Percentiles rank a stretch among this genome's conserved stretches.
These are phyloP conservation scores for Sebastes trivittatus DNA, from an alignment of 2,797 vertebrate species.

Conservation along the genomic window DNA sequence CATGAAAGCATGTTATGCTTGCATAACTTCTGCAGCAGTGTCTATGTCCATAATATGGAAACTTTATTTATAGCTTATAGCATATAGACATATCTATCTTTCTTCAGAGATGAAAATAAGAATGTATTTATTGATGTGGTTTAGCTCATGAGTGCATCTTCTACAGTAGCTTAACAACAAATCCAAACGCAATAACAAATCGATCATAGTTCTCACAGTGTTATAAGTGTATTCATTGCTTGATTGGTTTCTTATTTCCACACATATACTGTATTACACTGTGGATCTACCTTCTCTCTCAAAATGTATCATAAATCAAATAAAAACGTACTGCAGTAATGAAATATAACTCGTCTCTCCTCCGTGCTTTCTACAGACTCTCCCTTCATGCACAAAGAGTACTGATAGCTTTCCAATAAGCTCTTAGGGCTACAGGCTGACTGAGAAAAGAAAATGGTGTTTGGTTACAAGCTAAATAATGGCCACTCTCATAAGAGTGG, in stretches of 20 bases:
- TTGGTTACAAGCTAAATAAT: constrained; percentile 60
- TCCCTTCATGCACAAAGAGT: constrained; percentile 30
- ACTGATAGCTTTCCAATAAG: constrained; percentile 59
- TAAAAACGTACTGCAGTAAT: constrained; percentile 45
- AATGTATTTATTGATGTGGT: neutral
- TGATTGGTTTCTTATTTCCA: constrained; percentile 8
- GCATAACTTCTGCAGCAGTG: neutral
- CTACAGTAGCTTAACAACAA: neutral
- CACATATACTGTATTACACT: neutral
- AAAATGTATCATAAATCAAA: constrained; percentile 43
- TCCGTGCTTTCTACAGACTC: constrained; percentile 19
- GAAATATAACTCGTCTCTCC: constrained; percentile 30
- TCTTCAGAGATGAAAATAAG: neutral
- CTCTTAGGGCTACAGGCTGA: constrained; percentile 31
- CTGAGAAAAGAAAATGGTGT: constrained; percentile 33
- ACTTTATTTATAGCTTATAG: neutral
- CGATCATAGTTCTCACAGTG: constrained; percentile 6
- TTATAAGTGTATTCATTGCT: constrained; percentile 9
- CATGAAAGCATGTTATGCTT: neutral
- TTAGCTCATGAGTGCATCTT: neutral
- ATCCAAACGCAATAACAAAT: constrained; percentile 11
- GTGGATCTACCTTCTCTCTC: neutral
- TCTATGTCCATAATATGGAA: neutral
- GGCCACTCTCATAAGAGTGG: constrained; percentile 43
- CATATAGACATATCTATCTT: neutral